A percentile compares a stretch with the other conserved stretches of the same genome.
Conservation (phyloP, 2,113 vertebrate genomes). For the Pangasianodon hypophthalmus region DNA sequence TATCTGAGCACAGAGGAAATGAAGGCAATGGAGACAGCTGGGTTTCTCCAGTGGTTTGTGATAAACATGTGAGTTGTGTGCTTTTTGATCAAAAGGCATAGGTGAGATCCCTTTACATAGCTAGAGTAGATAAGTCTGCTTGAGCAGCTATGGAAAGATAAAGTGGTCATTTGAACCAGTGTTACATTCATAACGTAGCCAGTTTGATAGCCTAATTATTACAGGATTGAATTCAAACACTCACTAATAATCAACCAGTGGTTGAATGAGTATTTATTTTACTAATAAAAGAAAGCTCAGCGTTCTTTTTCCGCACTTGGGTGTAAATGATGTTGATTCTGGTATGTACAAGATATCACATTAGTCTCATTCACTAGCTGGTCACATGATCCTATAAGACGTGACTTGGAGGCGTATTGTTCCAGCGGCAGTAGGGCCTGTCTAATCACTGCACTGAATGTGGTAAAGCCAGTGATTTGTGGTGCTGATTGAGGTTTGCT, state of each 20-base stretch:
- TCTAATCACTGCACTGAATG: conserved; percentile 50
- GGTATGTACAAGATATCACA: neutral
- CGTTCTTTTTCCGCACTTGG: neutral
- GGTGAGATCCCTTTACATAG: conserved; percentile 3
- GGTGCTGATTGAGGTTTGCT: conserved; percentile 47
- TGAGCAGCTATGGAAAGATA: conserved; percentile 1
- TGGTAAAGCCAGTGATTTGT: conserved; percentile 41
- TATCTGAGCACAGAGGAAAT: conserved; percentile 48
- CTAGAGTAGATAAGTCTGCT: neutral
- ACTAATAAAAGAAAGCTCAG: neutral
- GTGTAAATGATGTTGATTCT: neutral
- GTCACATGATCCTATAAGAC: conserved; percentile 22
- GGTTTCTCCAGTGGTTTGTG: conserved; percentile 8
- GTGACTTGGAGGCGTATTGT: conserved; percentile 38
- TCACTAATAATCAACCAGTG: neutral
- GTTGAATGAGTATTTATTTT: neutral
- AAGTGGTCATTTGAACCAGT: neutral
- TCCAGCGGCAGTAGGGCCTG: conserved; percentile 9
- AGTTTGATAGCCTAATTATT: neutral
- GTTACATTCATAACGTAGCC: neutral
- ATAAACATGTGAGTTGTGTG: conserved; percentile 33
- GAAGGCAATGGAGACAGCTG: conserved; percentile 29
- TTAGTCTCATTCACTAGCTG: neutral
- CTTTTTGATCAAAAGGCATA: conserved; percentile 11
- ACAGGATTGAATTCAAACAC: neutral